Conservation (phyloP, 2,888 invertebrate species). For the Dendrolimus houi region DNA sequence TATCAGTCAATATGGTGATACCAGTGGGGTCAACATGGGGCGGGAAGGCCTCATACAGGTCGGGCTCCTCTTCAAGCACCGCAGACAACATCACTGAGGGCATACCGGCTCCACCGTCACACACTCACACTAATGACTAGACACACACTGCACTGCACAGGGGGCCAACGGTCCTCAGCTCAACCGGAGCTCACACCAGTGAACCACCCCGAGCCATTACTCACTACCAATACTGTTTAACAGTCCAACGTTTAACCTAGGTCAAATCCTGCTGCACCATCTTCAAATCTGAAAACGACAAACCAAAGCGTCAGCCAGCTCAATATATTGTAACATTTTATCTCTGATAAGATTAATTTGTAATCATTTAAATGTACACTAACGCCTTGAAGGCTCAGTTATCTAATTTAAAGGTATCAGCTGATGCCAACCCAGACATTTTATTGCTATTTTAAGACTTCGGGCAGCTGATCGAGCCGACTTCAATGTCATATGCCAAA, state of each 20-base stretch:
- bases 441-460: conserved; percentile 73
- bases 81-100: conserved; percentile 83
- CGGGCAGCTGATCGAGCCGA: conserved; percentile 63
- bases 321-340: conserved; percentile 28
- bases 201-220: conserved; percentile 57
- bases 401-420: conserved; percentile 39
- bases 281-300: conserved; percentile 65
- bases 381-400: background rate
- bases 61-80: conserved; percentile 84
- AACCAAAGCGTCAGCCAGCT: background rate
- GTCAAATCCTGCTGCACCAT: conserved; percentile 77
- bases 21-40: conserved; percentile 88
- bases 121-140: conserved; percentile 48
- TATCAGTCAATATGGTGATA: conserved; percentile 83
- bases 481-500: conserved; percentile 67
- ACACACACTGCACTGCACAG: conserved; percentile 65
- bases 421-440: conserved; percentile 72
- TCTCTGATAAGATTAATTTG: conserved; percentile 31
- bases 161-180: conserved; percentile 42
- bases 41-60: conserved; percentile 86
- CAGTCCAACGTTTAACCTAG: conserved; percentile 43
- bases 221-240: conserved; percentile 25
- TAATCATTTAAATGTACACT: background rate
- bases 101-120: conserved; percentile 57
- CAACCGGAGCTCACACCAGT: conserved; percentile 51